A percentile compares a stretch with the other conserved stretches of the same genome.
Evolutionary conservation across 1,140 invertebrate genomes (phyloP).

Genomic region (Hylaeus anthracinus): DNA sequence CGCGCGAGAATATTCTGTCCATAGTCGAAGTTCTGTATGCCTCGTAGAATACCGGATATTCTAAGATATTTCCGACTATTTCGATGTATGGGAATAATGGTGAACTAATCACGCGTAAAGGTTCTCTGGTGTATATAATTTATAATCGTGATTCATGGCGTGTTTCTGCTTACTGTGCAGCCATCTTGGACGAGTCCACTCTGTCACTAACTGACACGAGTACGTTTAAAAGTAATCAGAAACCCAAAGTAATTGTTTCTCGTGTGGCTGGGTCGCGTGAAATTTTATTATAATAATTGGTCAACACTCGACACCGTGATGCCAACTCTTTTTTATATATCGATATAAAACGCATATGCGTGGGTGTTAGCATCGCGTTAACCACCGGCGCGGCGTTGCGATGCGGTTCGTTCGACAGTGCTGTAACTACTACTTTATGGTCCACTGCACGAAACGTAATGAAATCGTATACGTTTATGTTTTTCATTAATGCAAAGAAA

Average conservation of each 20-base stretch:
- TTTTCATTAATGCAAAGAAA: background rate
- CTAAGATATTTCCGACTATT: background rate
- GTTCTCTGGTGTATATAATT: constrained; percentile 9
- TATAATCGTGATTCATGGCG: constrained; percentile 22
- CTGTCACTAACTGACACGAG: constrained; percentile 59
- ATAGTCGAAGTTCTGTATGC: background rate
- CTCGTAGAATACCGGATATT: background rate
- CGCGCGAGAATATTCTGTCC: constrained; percentile 51
- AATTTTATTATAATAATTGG: constrained; percentile 40
- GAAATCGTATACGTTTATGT: background rate
- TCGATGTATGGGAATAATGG: background rate
- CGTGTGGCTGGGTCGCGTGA: background rate
- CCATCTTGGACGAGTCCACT: constrained; percentile 80
- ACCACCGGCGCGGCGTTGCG: constrained; percentile 41
- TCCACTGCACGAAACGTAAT: background rate
- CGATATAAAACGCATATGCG: constrained; percentile 25
- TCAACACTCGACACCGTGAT: background rate
- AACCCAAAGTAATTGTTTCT: constrained; percentile 18
- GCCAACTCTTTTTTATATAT: background rate
- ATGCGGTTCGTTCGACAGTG: constrained; percentile 46
- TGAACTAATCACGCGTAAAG: background rate
- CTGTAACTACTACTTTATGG: constrained; percentile 14
- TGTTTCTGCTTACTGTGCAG: constrained; percentile 62
- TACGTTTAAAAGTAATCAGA: constrained; percentile 14
- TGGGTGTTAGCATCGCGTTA: constrained; percentile 49